Conservation (phyloP, 2,797 vertebrate species). For the Cheirogaleus major region DNA sequence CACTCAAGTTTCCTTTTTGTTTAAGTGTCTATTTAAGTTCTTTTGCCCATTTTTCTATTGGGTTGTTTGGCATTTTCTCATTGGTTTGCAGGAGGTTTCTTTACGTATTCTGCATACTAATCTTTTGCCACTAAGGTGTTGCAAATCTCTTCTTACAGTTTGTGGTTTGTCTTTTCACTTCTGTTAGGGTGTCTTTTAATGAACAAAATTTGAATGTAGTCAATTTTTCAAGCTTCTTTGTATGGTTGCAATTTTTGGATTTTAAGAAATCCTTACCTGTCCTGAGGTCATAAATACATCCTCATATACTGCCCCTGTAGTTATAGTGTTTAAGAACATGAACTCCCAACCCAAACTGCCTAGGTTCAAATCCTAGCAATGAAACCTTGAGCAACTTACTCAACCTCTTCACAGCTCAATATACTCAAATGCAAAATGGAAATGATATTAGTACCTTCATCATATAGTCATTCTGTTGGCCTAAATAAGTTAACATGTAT, state of each 20-base stretch:
- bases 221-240: not conserved
- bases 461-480: not conserved
- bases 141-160: not conserved
- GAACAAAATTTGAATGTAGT: not conserved
- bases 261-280: not conserved
- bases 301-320: not conserved
- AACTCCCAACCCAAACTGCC: not conserved
- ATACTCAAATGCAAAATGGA: not conserved
- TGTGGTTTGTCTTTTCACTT: not conserved
- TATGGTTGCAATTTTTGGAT: not conserved
- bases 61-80: slow-evolving; percentile 6
- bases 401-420: not conserved
- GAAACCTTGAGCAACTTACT: not conserved
- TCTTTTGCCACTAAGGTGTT: not conserved
- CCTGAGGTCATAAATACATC: not conserved
- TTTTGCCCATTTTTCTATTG: slow-evolving; percentile 11
- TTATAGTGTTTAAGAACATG: not conserved
- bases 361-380: not conserved
- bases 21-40: not conserved
- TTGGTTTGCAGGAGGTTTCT: not conserved
- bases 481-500: not conserved
- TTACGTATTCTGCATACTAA: not conserved
- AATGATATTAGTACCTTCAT: not conserved
- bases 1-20: not conserved
- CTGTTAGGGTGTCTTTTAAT: not conserved